Percentiles rank a stretch among this genome's conserved stretches.
Evolutionary conservation across 2,797 vertebrate genomes (phyloP).

Genomic region (Choloepus didactylus): DNA sequence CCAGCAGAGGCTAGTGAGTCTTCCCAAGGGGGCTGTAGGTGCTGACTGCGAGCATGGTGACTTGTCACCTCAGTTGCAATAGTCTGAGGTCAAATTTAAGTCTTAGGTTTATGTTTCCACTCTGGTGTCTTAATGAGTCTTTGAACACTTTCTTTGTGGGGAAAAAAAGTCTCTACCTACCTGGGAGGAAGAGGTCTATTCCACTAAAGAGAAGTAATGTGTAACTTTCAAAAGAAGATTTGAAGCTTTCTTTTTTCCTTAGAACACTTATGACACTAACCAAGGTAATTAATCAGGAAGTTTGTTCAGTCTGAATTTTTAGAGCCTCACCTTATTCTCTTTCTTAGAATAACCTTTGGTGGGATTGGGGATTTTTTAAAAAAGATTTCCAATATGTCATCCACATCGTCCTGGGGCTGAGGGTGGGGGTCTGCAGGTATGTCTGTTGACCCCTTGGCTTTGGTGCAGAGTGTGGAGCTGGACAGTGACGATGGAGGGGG

Average conservation of each 20-base stretch:
- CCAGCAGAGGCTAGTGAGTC: not conserved
- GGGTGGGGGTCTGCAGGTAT: not conserved
- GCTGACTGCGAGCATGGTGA: not conserved
- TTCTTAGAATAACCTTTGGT: not conserved
- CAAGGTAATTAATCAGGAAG: constrained; percentile 23
- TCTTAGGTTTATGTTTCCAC: constrained; percentile 15
- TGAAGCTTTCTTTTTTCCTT: not conserved
- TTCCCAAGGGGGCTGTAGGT: not conserved
- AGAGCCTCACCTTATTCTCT: constrained; percentile 8
- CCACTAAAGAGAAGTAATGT: constrained; percentile 30
- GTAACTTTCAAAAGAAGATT: not conserved
- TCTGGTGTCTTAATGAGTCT: constrained; percentile 10
- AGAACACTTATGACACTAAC: not conserved
- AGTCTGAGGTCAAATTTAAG: not conserved
- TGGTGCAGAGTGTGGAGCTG: constrained; percentile 92
- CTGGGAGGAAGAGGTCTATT: not conserved
- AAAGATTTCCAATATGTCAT: not conserved
- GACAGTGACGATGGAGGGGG: constrained; percentile 96
- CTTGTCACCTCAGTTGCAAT: not conserved
- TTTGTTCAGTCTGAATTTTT: not conserved
- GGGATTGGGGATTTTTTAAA: not conserved
- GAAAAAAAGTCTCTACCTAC: constrained; percentile 36
- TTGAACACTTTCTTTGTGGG: not conserved
- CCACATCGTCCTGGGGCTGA: not conserved
- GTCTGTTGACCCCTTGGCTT: constrained; percentile 29